These are phyloP conservation scores for Pseudochirops corinnae DNA, from an alignment of 2,797 vertebrate genomes.

Conservation along the genomic window DNA sequence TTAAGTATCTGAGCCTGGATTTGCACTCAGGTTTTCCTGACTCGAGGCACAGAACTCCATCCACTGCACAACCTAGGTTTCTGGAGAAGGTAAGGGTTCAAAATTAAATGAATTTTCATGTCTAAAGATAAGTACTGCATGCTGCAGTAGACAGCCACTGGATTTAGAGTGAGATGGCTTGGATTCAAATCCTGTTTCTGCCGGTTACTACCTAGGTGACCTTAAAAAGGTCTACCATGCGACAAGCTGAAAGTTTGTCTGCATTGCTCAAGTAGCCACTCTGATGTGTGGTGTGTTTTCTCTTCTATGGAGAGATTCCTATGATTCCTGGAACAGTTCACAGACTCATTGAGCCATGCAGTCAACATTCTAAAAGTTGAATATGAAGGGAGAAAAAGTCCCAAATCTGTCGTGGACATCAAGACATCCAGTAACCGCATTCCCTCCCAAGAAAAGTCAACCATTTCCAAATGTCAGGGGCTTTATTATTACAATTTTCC, in stretches of 20 bases:
- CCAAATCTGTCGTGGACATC: background rate
- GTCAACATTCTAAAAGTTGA: rapidly evolving
- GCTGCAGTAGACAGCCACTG: background rate
- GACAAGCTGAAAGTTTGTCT: background rate
- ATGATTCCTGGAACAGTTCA: slow-evolving; percentile 7
- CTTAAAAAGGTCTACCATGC: background rate
- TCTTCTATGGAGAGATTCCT: slow-evolving; percentile 36
- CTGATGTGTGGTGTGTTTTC: slow-evolving; percentile 21
- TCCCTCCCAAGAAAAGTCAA: background rate
- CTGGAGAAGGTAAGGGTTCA: background rate
- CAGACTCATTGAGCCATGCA: rapidly evolving
- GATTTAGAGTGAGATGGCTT: background rate
- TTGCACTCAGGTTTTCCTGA: background rate
- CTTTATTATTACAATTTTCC: background rate
- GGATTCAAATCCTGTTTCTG: background rate
- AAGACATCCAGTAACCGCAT: background rate
- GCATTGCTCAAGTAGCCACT: slow-evolving; percentile 7
- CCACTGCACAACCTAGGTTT: background rate
- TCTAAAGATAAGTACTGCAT: background rate
- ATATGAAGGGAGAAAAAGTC: rapidly evolving
- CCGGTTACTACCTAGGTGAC: background rate
- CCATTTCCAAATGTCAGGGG: background rate
- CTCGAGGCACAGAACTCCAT: background rate
- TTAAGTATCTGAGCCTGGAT: background rate
- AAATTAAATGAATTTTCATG: background rate